Conservation (phyloP, 2,113 vertebrate species). For the Excalfactoria chinensis region DNA sequence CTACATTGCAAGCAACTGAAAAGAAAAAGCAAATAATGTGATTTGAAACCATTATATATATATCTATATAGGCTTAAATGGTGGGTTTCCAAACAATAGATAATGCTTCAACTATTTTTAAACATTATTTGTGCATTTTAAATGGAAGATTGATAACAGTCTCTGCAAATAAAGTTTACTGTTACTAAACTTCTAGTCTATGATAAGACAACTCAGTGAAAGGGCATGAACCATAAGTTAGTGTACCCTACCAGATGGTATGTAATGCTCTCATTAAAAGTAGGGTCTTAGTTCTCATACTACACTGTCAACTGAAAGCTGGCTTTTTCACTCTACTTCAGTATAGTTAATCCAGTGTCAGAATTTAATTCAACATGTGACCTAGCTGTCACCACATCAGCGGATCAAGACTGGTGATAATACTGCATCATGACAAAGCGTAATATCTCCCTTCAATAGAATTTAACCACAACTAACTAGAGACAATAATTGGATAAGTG, state of each 20-base stretch:
- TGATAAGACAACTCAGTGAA: neutral
- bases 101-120: neutral
- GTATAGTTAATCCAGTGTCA: neutral
- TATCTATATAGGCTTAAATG: neutral
- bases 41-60: neutral
- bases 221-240: neutral
- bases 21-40: neutral
- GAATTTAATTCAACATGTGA: neutral
- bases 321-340: conserved; percentile 3
- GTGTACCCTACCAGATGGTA: neutral
- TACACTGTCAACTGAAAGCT: neutral
- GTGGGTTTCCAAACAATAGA: neutral
- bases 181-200: neutral
- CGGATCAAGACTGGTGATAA: neutral
- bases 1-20: neutral
- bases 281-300: neutral
- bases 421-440: neutral
- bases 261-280: neutral
- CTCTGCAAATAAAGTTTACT: neutral
- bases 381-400: neutral
- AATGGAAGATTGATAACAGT: neutral
- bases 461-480: neutral
- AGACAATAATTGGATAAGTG: neutral
- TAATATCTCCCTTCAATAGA: neutral
- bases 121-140: neutral